Evolutionary conservation across 1,140 invertebrate genomes (phyloP).

Genomic region (Drosophila kohkoa): DNA sequence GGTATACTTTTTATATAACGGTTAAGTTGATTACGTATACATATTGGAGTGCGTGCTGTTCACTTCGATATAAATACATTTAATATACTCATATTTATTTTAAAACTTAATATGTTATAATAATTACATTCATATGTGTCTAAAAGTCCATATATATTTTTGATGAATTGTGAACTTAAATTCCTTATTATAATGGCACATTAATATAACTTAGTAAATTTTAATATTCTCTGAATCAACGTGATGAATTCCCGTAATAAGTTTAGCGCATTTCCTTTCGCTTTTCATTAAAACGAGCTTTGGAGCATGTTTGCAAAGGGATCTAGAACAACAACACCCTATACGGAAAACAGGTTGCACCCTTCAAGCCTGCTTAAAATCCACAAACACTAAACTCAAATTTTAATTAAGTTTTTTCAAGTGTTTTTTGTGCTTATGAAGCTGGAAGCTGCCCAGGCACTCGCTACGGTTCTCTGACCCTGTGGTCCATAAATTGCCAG

Average conservation of each 20-base stretch:
- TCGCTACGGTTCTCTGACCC: conserved; percentile 36
- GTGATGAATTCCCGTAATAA: background rate
- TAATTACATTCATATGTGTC: too few species aligned
- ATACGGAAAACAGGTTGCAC: conserved; percentile 39
- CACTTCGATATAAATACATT: too few species aligned
- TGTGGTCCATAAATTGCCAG: conserved; percentile 48
- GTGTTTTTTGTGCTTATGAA: conserved; percentile 64
- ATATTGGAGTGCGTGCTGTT: too few species aligned
- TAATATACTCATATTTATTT: too few species aligned
- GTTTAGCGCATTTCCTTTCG: background rate
- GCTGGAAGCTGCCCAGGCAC: conserved; percentile 55
- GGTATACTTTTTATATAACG: too few species aligned
- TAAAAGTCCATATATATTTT: too few species aligned
- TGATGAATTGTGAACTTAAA: too few species aligned
- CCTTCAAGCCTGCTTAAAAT: conserved; percentile 31
- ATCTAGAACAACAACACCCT: conserved; percentile 42
- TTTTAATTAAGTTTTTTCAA: conserved; percentile 80
- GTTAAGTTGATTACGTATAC: too few species aligned
- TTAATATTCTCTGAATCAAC: too few species aligned
- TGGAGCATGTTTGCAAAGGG: background rate
- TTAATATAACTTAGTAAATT: too few species aligned
- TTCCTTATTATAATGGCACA: too few species aligned
- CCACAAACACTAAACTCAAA: conserved; percentile 63
- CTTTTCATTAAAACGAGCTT: background rate
- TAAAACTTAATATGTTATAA: too few species aligned